Conservation (phyloP, 1,140 invertebrate genomes). For the Centruroides sculpturatus region DNA sequence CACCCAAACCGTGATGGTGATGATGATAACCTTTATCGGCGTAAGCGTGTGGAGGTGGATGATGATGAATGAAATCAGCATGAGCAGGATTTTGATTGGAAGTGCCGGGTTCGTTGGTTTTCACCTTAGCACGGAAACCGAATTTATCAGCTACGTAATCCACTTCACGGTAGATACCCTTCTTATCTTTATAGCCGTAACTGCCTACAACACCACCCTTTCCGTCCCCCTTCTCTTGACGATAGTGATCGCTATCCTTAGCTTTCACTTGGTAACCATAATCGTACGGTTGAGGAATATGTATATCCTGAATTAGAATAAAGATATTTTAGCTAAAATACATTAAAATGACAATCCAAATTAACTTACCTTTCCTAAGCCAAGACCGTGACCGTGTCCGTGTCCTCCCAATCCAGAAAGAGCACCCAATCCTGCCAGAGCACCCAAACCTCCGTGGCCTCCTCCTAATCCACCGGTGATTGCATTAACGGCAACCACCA, state of each 20-base stretch:
- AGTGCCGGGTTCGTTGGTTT: constrained; percentile 19
- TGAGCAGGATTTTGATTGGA: constrained; percentile 10
- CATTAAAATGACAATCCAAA: no score
- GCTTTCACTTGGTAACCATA: constrained; percentile 12
- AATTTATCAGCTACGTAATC: constrained; percentile 18
- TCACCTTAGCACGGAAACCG: constrained; percentile 18
- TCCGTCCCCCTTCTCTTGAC: constrained; percentile 14
- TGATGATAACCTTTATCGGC: background rate
- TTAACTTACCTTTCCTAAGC: no score
- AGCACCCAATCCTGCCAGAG: no score
- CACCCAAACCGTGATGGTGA: background rate
- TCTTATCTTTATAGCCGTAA: constrained; percentile 12
- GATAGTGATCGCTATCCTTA: constrained; percentile 3
- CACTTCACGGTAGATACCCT: constrained; percentile 16
- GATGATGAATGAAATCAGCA: background rate
- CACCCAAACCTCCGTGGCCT: no score
- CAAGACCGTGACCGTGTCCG: no score
- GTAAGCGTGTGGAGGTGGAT: background rate
- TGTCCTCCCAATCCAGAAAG: no score
- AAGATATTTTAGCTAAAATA: no score
- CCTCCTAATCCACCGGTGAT: no score
- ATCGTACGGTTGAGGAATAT: constrained; percentile 1
- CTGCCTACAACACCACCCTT: constrained; percentile 12
- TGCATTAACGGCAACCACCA: no score
- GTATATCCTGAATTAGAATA: no score